Conservation (phyloP, 1,140 invertebrate species). For the Drosophila suzukii region DNA sequence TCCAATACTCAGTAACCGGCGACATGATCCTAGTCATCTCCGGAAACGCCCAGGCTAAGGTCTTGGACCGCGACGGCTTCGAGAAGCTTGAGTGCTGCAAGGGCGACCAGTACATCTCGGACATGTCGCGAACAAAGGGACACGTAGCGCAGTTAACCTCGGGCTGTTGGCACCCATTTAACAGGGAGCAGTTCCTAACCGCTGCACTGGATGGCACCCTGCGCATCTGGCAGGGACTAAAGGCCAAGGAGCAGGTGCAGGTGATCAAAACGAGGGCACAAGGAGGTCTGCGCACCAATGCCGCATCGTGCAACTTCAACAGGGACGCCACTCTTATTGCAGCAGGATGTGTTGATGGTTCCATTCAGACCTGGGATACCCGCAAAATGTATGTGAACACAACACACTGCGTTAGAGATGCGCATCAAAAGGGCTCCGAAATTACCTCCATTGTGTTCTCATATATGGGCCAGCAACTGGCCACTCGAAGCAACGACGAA, state of each 20-base stretch:
- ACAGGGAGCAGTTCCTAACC: slow-evolving; percentile 97
- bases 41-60: slow-evolving; percentile 96
- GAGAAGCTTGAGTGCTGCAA: slow-evolving; percentile 98
- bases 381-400: slow-evolving; percentile 94
- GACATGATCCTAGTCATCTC: slow-evolving; percentile 97
- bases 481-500: slow-evolving; percentile 95
- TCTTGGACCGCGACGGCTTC: slow-evolving; percentile 97
- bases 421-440: slow-evolving; percentile 92
- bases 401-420: slow-evolving; percentile 90
- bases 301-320: slow-evolving; percentile 93
- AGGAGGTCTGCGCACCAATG: slow-evolving; percentile 95
- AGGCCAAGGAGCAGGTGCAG: slow-evolving; percentile 89
- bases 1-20: slow-evolving; percentile 97
- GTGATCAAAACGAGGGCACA: slow-evolving; percentile 95
- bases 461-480: slow-evolving; percentile 91
- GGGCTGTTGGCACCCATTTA: slow-evolving; percentile 97
- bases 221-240: slow-evolving; percentile 94
- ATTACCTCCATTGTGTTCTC: slow-evolving; percentile 95
- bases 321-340: slow-evolving; percentile 95
- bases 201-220: slow-evolving; percentile 96
- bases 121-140: slow-evolving; percentile 97
- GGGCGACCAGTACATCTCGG: slow-evolving; percentile 98
- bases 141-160: slow-evolving; percentile 96
- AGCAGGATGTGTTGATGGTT: slow-evolving; percentile 97
- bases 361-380: slow-evolving; percentile 99